A percentile compares a stretch with the other conserved stretches of the same genome.
phyloP scores from a whole-genome alignment of 2,888 invertebrate genomes.

The Nebria salina region DNA sequence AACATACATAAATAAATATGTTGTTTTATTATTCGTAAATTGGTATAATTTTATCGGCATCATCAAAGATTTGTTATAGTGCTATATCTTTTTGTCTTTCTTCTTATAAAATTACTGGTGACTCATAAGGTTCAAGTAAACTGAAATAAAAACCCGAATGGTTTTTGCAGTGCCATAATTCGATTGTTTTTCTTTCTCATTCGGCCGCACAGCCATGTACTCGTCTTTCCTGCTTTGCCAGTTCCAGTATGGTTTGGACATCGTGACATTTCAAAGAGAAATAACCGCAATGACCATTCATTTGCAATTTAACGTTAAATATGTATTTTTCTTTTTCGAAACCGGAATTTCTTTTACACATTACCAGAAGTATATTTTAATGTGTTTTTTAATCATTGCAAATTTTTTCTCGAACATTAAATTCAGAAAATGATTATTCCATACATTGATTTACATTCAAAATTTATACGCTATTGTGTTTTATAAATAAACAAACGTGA shows the following conservation, averaged over 20 bases:
- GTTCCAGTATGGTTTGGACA: not conserved
- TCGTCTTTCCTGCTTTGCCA: not conserved
- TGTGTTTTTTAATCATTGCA: not conserved
- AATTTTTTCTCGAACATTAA: not conserved
- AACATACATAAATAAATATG: too few relatives aligned
- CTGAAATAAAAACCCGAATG: not conserved
- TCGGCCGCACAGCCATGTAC: not conserved
- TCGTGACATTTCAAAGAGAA: not conserved
- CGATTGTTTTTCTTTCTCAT: not conserved
- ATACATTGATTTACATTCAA: too few relatives aligned
- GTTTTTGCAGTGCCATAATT: not conserved
- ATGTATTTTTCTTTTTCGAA: not conserved
- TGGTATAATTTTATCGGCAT: not conserved
- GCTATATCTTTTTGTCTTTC: not conserved
- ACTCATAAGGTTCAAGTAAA: constrained; percentile 1
- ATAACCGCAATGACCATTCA: not conserved
- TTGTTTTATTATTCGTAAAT: not conserved
- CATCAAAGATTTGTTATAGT: not conserved
- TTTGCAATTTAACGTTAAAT: not conserved
- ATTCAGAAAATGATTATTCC: too few relatives aligned
- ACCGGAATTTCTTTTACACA: not conserved
- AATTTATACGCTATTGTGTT: too few relatives aligned
- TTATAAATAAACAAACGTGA: too few relatives aligned
- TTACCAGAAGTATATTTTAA: not conserved
- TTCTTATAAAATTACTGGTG: not conserved